Base-by-base conservation (phyloP, 2,113 vertebrate species). In the Chlamydotis undulata region DNA sequence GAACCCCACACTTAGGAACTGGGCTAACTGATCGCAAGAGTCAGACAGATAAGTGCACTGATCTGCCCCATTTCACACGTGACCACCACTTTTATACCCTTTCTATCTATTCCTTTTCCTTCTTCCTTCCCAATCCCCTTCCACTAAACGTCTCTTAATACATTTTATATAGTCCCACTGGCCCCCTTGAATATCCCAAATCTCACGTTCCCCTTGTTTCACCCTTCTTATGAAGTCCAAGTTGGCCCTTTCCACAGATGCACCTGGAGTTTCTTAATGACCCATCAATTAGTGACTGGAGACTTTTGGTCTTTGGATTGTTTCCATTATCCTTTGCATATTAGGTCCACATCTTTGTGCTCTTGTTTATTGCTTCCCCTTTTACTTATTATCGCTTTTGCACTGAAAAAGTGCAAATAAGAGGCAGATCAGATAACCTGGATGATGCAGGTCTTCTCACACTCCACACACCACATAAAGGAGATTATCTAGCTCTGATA, bases 11-110 rank as follows among this genome's bases (percentile, higher is more conserved):
- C 7, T 29, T 63, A 29, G 35, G 33, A 12, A 19, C 39, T 49
- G n/a, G n/a, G 9, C 9, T 61, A 28, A 55, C 55, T 39, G 29
- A 63, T 39, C 39, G n/a, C 39, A 61, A 26, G 35, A 28, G n/a
- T 69, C 10, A 76, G n/a, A 8, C 61, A 23, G 60, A 60, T 3
- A 55, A 63, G 11, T 39, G 9, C 35, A 49, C 14, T 55, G 56
- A 33, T 67, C 37, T 0, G 0, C 14, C 14, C 31, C 53, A 60
- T 37, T 60, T 67, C 33, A 60, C 12, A 33, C 0, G 1, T 0
- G 5, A 45, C 26, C 21, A 31, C 7, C 9, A 10, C 11, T 55
- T 83, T 55, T 55, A 76, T 23, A 41, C 9, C 7, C 8, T 28
- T 50, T n/a, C 43, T 69, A 7, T 35, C 45, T 68, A 7, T 19